Evolutionary conservation across 1,140 invertebrate genomes (phyloP).

Genomic region (Episyrphus balteatus): DNA sequence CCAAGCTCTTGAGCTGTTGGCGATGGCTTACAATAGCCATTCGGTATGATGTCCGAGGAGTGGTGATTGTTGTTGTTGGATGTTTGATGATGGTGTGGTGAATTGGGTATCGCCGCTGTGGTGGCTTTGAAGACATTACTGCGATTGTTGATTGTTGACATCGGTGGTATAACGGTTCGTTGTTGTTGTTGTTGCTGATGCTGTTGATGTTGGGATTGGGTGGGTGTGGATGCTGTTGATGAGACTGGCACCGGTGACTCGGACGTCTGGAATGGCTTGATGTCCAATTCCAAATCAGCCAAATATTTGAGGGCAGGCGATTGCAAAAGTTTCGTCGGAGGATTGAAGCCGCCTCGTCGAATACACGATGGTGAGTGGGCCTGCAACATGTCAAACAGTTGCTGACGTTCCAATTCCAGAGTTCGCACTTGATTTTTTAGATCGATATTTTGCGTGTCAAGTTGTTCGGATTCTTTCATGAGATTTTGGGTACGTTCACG

Average conservation of each 20-base stretch:
- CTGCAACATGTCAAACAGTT: slow-evolving; percentile 51
- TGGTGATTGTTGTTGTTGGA: slow-evolving; percentile 13
- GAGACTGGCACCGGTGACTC: slow-evolving; percentile 3
- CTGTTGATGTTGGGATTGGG: slow-evolving; percentile 7
- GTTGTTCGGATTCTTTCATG: slow-evolving; percentile 72
- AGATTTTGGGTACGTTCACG: slow-evolving; percentile 77
- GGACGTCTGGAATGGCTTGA: slow-evolving; percentile 2
- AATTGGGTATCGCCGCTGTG: slow-evolving; percentile 5
- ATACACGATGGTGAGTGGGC: slow-evolving; percentile 45
- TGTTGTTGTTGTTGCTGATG: slow-evolving; percentile 10
- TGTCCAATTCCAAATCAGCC: slow-evolving; percentile 18
- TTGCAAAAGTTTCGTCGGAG: slow-evolving; percentile 22
- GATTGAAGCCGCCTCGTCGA: slow-evolving; percentile 35
- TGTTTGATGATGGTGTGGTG: slow-evolving; percentile 11
- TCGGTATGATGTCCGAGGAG: slow-evolving; percentile 14
- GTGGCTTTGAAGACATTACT: slow-evolving; percentile 15
- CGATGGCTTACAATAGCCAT: slow-evolving; percentile 33
- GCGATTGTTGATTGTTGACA: slow-evolving; percentile 32
- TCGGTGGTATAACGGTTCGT: slow-evolving; percentile 30
- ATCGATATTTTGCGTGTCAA: slow-evolving; percentile 79
- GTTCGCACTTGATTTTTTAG: slow-evolving; percentile 67
- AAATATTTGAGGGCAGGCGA: slow-evolving; percentile 31
- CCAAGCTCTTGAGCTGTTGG: slow-evolving; percentile 30
- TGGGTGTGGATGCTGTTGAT: not conserved
- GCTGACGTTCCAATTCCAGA: slow-evolving; percentile 49